Evolutionary conservation across 2,888 invertebrate species (phyloP).

Genomic region (Branchellion lobata): DNA sequence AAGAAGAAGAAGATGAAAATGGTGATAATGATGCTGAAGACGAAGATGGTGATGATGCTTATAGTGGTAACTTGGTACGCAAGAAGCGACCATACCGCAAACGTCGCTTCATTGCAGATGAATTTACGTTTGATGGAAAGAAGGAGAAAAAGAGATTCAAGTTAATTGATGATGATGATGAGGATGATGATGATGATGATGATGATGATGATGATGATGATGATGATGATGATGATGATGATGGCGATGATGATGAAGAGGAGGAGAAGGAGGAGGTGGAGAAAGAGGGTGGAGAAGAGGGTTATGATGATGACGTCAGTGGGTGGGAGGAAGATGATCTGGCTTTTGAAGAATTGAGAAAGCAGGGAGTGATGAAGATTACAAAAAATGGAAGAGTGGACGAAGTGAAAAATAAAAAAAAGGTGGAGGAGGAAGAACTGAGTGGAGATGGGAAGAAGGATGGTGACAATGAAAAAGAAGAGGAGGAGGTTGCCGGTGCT

Average conservation of each 20-base stretch:
- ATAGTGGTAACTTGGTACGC: not conserved
- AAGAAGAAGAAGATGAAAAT: not conserved
- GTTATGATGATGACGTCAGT: no score
- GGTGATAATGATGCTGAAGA: not conserved
- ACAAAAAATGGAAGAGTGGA: not conserved
- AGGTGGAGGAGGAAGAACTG: no score
- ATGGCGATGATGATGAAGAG: not conserved
- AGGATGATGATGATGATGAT: no score
- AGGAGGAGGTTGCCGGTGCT: not conserved
- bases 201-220: not conserved
- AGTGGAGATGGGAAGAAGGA: not conserved
- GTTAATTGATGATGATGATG: no score
- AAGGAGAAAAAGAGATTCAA: no score
- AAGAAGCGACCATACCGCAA: no score
- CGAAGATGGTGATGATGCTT: not conserved
- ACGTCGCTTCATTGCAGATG: no score
- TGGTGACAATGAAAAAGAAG: not conserved
- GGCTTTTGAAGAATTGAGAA: not conserved
- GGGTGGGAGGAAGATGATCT: not conserved
- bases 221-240: not conserved
- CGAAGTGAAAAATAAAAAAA: no score
- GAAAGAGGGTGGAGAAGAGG: no score
- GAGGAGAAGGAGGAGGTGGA: not conserved
- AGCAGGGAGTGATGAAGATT: no score
- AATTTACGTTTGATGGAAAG: no score